Base-by-base conservation (phyloP, 2,113 vertebrate species). In the Psettodes erumei region DNA sequence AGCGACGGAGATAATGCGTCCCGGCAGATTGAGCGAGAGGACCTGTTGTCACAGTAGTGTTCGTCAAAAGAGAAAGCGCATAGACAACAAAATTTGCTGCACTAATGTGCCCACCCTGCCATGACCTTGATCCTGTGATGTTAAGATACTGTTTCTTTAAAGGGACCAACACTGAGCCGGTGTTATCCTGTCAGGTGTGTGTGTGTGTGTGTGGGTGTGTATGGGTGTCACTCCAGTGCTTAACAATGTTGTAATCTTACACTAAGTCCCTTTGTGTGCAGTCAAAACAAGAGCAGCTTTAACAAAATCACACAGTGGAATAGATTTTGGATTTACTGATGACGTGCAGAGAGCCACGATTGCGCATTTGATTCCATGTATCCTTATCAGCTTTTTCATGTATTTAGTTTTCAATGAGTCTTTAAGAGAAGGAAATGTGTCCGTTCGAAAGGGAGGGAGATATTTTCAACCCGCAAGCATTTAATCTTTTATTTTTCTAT, bases 401-500 rank as follows among this genome's bases (percentile, higher is more conserved):
- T 71, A 42, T 67, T 53, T 27, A 75, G 67, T 75, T 59, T 71
- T 10, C 42, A 42, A 28, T 71, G 35, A 73, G 38, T 47, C 32
- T 62, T 43, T 70, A 60, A 60, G 50, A 23, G 28, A 9, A 61
- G 37, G 11, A 63, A 79, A 76, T 48, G 63, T 74, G 66, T 82
- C 38, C 8, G 18, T 56, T 54, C 5, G n/a, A n/a, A n/a, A n/a
- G n/a, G n/a, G n/a, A n/a, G n/a, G n/a, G n/a, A n/a, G n/a, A n/a
- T n/a, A 79, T 83, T 84, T 84, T 79, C 81, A 79, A 87, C 64
- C 73, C 71, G 79, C 82, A 60, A 83, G 69, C 85, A 81, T 92
- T 91, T 92, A 92, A 93, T 93, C 91, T 94, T 93, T 91, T 83
- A 84, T 91, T 92, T 93, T 86, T 89, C 90, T 93, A 93, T 92